Base-by-base conservation (phyloP, 2,113 vertebrate genomes). In the Megalops atlanticus region DNA sequence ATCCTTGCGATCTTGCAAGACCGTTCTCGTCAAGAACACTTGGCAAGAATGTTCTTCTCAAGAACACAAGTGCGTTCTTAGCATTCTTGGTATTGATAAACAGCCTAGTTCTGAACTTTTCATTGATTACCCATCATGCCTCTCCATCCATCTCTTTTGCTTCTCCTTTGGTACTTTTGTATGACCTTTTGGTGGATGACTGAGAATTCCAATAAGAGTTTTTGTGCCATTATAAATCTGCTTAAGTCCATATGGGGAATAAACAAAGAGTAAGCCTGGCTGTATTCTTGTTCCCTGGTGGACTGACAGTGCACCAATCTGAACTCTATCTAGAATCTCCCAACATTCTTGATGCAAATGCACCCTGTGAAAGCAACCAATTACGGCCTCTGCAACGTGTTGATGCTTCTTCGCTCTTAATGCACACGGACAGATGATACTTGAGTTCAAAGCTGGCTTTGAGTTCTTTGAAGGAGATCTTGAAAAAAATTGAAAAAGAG, bases 321-420 rank as follows among this genome's bases (percentile, higher is more conserved):
- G 72, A 74, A 74, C 16, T 14, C 8, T 45, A 27, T 45, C 43
- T 45, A 3, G n/a, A 47, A 52, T 76, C 45, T 76, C 47, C 12
- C 33, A 21, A 31, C 41, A 49, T 43, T 49, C 27, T 49, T 33
- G 43, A 8, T 76, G 31, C 74, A 35, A 33, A 18, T 76, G 31
- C 43, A 31, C 27, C 27, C 1, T 15, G 3, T 43, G 4, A 76
- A 45, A 49, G 27, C 74, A 33, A 33, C 45, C 43, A 36, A 76
- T 49, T 52, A 52, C 41, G 79, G 75, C 36, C n/a, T 77, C 4
- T n/a, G 54, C 87, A 90, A 52, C n/a, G 47, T 88, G 81, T 83
- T 70, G 54, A 78, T 85, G 73, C 39, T 43, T 64, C 24, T 79
- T 10, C 24, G 15, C 27, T 38, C 27, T 40, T 78, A 71, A 76